phyloP scores from a whole-genome alignment of 2,888 invertebrate genomes.

The Ormyrus pomaceus region DNA sequence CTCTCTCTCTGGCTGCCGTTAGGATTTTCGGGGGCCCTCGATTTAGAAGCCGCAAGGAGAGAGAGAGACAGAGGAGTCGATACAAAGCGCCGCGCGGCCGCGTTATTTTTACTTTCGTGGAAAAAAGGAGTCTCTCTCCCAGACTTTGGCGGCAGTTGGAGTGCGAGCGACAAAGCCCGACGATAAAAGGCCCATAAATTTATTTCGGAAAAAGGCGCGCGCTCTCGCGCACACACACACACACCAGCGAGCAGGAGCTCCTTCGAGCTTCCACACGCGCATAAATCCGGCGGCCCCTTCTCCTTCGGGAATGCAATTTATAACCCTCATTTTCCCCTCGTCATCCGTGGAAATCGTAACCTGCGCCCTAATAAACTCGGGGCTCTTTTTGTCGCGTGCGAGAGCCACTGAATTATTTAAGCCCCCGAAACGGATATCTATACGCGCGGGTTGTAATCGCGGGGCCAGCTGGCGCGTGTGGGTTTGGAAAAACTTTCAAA shows the following conservation, averaged over 20 bases:
- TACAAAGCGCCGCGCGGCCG: background rate
- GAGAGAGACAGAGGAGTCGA: background rate
- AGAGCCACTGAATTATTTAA: too few species aligned
- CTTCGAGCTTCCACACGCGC: too few species aligned
- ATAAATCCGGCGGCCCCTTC: background rate
- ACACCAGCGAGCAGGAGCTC: too few species aligned
- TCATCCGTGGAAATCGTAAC: conserved; percentile 35
- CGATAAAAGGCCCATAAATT: conserved; percentile 48
- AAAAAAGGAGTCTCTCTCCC: background rate
- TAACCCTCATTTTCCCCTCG: conserved; percentile 42
- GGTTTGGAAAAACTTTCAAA: too few species aligned
- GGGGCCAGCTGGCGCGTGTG: too few species aligned
- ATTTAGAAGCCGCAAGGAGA: background rate
- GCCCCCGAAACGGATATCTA: too few species aligned
- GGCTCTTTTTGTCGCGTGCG: background rate
- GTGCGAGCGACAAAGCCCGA: conserved; percentile 14
- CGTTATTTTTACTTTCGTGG: too few species aligned
- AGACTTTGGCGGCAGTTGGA: conserved; percentile 5
- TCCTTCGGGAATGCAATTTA: conserved; percentile 25
- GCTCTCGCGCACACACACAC: too few species aligned
- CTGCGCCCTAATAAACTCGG: conserved; percentile 42
- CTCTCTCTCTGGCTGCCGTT: too few species aligned
- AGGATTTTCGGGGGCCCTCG: background rate
- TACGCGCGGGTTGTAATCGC: too few species aligned
- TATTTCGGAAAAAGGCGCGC: conserved; percentile 41